phyloP scores from a whole-genome alignment of 2,888 invertebrate genomes.

The Chorisops tibialis region DNA sequence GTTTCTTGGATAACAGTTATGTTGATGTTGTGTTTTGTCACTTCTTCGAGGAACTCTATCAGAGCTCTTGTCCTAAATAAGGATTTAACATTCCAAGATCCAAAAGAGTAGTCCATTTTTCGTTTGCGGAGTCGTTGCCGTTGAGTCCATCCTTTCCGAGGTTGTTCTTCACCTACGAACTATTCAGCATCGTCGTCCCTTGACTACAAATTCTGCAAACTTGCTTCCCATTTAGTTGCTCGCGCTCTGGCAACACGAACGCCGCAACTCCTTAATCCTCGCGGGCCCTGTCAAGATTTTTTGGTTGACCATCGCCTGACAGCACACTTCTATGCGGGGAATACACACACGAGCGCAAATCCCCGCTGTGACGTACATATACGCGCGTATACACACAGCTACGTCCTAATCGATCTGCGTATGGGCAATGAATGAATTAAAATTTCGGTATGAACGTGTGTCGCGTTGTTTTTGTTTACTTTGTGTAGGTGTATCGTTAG shows the following conservation, averaged over 20 bases:
- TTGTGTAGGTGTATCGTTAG: slow-evolving; percentile 23
- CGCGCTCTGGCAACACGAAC: slow-evolving; percentile 11
- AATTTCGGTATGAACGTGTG: slow-evolving; percentile 7
- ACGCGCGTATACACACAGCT: slow-evolving; percentile 1
- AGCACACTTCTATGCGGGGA: slow-evolving; percentile 18
- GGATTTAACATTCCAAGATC: too few relatives aligned
- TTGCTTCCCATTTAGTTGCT: too few relatives aligned
- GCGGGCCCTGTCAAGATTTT: slow-evolving; percentile 12
- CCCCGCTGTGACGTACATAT: neutral
- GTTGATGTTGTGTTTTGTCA: too few relatives aligned
- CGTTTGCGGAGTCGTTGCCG: too few relatives aligned
- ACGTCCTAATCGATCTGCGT: slow-evolving; percentile 15
- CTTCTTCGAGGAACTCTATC: too few relatives aligned
- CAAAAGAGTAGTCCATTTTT: too few relatives aligned
- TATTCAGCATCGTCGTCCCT: too few relatives aligned
- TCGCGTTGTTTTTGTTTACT: slow-evolving; percentile 24
- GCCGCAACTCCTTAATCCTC: slow-evolving; percentile 7
- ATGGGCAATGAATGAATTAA: slow-evolving; percentile 15
- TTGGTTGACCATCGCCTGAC: slow-evolving; percentile 24
- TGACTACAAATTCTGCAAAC: too few relatives aligned
- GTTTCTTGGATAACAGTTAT: too few relatives aligned
- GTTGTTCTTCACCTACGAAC: too few relatives aligned
- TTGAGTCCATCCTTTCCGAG: too few relatives aligned
- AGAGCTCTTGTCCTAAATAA: too few relatives aligned
- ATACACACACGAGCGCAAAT: neutral